These are phyloP conservation scores for Hypotaenidia okinawae DNA, from an alignment of 2,797 vertebrate species.

Conservation along the genomic window DNA sequence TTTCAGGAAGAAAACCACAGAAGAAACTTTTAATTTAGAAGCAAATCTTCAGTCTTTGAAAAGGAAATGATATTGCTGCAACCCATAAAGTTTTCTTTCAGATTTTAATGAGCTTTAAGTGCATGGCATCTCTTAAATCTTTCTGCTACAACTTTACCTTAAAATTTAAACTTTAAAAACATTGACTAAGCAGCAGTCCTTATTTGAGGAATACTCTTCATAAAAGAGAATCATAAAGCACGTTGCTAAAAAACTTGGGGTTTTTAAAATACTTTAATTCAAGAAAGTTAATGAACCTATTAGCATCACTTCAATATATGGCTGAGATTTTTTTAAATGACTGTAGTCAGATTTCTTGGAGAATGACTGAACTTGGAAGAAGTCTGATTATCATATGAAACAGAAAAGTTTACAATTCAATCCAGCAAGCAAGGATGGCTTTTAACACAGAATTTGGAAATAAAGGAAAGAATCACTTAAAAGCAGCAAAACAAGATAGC, in stretches of 20 bases:
- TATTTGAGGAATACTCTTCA: background rate
- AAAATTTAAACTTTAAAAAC: background rate
- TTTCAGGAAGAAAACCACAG: background rate
- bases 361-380: background rate
- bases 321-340: background rate
- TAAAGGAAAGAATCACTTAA: background rate
- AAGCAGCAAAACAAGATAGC: background rate
- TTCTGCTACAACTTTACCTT: background rate
- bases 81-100: background rate
- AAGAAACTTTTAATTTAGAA: background rate
- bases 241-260: background rate
- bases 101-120: background rate
- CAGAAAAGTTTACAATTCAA: background rate
- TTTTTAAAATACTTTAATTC: background rate
- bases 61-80: background rate
- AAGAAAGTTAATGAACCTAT: background rate
- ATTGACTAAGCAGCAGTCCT: background rate
- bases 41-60: background rate
- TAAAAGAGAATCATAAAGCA: background rate
- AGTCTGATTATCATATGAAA: background rate
- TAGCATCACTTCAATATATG: background rate
- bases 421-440: background rate
- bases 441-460: background rate
- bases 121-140: background rate
- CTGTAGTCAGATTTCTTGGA: background rate